Conservation (phyloP, 2,113 vertebrate species). For the Erinaceus europaeus region DNA sequence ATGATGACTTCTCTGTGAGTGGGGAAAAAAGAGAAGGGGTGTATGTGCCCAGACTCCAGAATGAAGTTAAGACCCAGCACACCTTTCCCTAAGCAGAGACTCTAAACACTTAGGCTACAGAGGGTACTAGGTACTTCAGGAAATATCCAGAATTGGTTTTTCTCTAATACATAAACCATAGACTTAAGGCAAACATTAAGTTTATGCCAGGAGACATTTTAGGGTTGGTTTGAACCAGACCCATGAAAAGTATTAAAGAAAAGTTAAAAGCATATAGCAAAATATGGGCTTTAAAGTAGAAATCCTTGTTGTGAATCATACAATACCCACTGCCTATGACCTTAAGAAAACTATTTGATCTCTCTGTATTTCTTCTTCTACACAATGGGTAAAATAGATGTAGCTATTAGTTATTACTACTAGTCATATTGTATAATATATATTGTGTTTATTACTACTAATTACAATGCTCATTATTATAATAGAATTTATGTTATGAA, state of each 20-base stretch:
- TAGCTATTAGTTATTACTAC: not conserved
- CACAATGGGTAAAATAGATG: not conserved
- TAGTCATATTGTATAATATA: not conserved
- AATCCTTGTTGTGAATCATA: not conserved
- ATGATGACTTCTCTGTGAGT: not conserved
- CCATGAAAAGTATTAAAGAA: not conserved
- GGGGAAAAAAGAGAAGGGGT: not conserved
- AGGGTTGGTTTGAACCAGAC: not conserved
- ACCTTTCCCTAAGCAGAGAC: not conserved
- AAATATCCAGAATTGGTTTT: conserved; percentile 10
- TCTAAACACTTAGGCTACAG: not conserved
- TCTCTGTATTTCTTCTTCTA: not conserved
- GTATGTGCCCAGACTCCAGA: not conserved
- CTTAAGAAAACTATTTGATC: not conserved
- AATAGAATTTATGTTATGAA: not conserved
- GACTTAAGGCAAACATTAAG: not conserved
- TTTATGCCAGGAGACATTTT: not conserved
- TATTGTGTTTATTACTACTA: not conserved
- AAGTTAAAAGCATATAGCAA: not conserved
- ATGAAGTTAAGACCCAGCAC: not conserved
- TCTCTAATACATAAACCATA: not conserved
- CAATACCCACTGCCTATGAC: not conserved
- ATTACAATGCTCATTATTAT: not conserved
- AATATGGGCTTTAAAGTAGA: not conserved
- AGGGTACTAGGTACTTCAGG: not conserved